phyloP scores from a whole-genome alignment of 2,113 vertebrate genomes.

The Oncorhynchus tshawytscha region DNA sequence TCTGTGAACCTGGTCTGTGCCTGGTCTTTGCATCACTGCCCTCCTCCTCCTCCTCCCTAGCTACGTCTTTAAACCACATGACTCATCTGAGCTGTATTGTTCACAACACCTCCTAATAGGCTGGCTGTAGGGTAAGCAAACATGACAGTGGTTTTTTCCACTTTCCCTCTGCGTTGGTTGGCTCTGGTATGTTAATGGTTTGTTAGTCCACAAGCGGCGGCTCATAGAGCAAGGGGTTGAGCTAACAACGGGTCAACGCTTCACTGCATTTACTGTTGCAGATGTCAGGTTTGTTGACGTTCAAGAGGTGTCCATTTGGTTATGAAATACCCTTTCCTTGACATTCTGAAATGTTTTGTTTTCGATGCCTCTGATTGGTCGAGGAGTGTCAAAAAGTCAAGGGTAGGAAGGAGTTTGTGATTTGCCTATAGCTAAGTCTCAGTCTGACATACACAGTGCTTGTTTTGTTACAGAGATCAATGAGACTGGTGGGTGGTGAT shows the following conservation, averaged over 20 bases:
- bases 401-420: not conserved
- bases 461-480: constrained; percentile 45
- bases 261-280: too few relatives aligned
- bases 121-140: too few relatives aligned
- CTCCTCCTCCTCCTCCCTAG: not conserved
- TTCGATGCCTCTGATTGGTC: constrained; percentile 28
- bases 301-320: not conserved
- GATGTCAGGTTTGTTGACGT: not conserved
- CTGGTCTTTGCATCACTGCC: not conserved
- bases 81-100: too few relatives aligned
- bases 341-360: not conserved
- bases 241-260: too few relatives aligned
- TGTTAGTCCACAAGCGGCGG: too few relatives aligned
- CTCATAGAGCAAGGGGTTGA: too few relatives aligned
- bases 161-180: too few relatives aligned
- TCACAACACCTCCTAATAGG: not conserved
- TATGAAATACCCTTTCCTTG: not conserved
- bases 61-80: not conserved
- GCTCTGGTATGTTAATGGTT: too few relatives aligned
- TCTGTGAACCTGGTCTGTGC: not conserved
- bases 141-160: too few relatives aligned
- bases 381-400: constrained; percentile 1
- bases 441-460: constrained; percentile 18
- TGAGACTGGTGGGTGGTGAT: constrained; percentile 40
- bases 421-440: not conserved